Percentiles rank a stretch among this genome's conserved stretches.
These are phyloP conservation scores for Myotis myotis DNA, from an alignment of 2,797 vertebrate genomes.

Conservation along the genomic window DNA sequence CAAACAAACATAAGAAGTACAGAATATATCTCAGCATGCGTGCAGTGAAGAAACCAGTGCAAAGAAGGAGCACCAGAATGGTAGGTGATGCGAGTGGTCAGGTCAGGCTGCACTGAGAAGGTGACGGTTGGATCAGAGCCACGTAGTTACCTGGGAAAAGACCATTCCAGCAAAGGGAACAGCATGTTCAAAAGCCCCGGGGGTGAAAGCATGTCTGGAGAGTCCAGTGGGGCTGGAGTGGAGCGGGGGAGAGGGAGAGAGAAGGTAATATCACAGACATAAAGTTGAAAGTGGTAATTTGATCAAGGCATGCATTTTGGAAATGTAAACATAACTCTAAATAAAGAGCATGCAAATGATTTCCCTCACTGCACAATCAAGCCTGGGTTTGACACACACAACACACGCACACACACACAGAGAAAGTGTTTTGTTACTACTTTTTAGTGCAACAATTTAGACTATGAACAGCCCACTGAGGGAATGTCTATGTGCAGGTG, in stretches of 20 bases:
- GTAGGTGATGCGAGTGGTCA: background rate
- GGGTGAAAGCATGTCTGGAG: background rate
- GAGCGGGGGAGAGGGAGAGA: background rate
- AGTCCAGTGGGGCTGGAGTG: too few relatives aligned
- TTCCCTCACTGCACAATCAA: background rate
- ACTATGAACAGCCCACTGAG: background rate
- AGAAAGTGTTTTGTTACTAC: background rate
- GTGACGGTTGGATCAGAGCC: background rate
- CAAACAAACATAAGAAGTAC: background rate
- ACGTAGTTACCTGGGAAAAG: background rate
- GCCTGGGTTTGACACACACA: background rate
- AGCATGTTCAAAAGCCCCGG: background rate
- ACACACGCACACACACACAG: background rate
- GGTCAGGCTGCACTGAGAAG: background rate
- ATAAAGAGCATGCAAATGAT: background rate
- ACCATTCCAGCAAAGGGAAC: background rate
- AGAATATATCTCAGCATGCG: background rate
- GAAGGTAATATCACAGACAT: background rate
- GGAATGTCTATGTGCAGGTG: background rate
- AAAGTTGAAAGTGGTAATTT: background rate
- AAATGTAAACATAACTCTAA: background rate
- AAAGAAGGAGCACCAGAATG: background rate
- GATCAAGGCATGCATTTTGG: background rate
- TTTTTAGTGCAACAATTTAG: background rate
- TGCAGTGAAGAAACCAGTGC: rapidly evolving